Evolutionary conservation across 37 sponge, comb jelly and placozoan genomes (phyloP), one percentile per base, ranked within the genome.

Genomic region (Axinella damicornis): DNA sequence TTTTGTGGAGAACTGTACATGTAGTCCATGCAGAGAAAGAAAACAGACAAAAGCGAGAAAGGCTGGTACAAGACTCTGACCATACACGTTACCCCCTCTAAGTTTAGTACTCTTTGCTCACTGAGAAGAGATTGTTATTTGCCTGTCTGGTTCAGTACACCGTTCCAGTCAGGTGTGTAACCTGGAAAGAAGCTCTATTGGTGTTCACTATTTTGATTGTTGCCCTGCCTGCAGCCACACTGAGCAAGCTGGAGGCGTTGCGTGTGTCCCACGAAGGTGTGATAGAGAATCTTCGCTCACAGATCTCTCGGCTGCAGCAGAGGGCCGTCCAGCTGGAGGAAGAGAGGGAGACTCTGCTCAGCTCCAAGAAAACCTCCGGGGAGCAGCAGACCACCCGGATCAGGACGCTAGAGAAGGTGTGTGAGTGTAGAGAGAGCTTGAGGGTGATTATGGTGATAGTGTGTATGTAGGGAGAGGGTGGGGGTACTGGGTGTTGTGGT

Each of bases 221-320:
- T 9, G 6, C 9, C 46, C 32, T 72, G 0, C 31, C 28, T 69
- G 5, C 68, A 89, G 94, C 54, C n/a, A 62, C 64, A 33, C 38
- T 86, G 15, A 90, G 82, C 16, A 81, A 85, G 20, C 79, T 86
- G 22, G 90, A 93, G 41, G 94, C 83, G 31, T 20, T 76, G 27
- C 82, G 80, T 79, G 74, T 72, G 22, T 58, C 62, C 60, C 57
- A 86, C 53, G 73, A 73, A 41, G 66, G 67, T 2, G 67, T 57
- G 27, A 81, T 84, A 20, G 78, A 69, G 56, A 85, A 82, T 46
- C 74, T 86, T 16, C 57, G 75, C 57, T 65, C 31, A 0, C 57
- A 69, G 60, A 71, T 83, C 13, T 52, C 64, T 17, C 22, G 11
- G 14, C 67, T 85, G 0, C 60, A 82, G 61, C 60, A 70, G 36